These are phyloP conservation scores for Scaptomyza hsui DNA, from an alignment of 1,140 invertebrate genomes.

Conservation along the genomic window DNA sequence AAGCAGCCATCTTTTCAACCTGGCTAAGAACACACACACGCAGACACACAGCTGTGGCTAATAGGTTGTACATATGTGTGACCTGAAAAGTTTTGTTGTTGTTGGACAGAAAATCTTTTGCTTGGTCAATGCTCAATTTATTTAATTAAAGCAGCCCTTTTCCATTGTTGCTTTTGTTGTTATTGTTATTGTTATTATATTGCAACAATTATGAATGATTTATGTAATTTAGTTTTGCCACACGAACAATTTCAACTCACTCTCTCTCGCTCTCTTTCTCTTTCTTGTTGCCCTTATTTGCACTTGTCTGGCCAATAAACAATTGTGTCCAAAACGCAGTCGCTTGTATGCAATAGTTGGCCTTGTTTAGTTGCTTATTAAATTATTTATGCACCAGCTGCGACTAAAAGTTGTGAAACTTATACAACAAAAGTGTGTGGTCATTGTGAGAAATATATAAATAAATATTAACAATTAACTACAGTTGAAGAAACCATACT, in stretches of 20 bases:
- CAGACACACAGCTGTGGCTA: neutral
- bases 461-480: no score
- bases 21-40: conserved; percentile 1
- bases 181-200: no score
- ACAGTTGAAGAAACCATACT: no score
- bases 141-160: conserved; percentile 68
- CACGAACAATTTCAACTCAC: conserved; percentile 20
- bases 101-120: conserved; percentile 43
- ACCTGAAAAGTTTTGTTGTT: conserved; percentile 45
- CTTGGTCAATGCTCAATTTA: conserved; percentile 46
- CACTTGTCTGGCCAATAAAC: conserved; percentile 2
- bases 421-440: no score
- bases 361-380: conserved; percentile 13
- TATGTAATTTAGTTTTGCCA: conserved; percentile 66
- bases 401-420: neutral
- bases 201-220: conserved; percentile 76
- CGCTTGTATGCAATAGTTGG: conserved; percentile 3
- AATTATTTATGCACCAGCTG: conserved; percentile 16
- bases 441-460: neutral
- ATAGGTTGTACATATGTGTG: conserved; percentile 11
- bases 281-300: conserved; percentile 13
- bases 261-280: conserved; percentile 7
- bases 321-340: no score
- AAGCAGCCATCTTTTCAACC: conserved; percentile 44
- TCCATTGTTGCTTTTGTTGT: conserved; percentile 44